Conservation (phyloP, 2,797 vertebrate genomes). For the Coranthus polyacanthus region DNA sequence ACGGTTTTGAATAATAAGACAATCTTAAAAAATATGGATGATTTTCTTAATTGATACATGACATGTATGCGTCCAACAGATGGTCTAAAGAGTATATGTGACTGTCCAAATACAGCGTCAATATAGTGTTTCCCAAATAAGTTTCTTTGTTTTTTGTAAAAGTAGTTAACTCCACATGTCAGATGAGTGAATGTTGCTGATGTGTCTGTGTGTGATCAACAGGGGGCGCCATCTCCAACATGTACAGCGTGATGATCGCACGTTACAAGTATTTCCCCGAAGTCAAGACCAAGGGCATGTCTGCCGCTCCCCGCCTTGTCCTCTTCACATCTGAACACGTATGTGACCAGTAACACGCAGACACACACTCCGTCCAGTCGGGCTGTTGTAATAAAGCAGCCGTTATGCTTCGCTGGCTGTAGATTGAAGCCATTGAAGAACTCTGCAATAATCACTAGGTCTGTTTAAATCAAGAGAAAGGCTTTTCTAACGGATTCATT, state of each 20-base stretch:
- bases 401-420: constrained; percentile 27
- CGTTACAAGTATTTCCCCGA: constrained; percentile 98
- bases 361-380: constrained; percentile 23
- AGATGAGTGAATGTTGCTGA: constrained; percentile 21
- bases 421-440: constrained; percentile 31
- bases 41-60: too few species aligned
- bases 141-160: too few species aligned
- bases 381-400: constrained; percentile 36
- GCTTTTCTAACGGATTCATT: constrained; percentile 22
- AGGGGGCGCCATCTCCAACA: constrained; percentile 99
- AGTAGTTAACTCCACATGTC: too few species aligned
- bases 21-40: too few species aligned
- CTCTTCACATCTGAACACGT: constrained; percentile 98
- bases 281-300: constrained; percentile 99
- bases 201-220: constrained; percentile 34
- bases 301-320: constrained; percentile 93
- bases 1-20: too few species aligned
- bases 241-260: constrained; percentile 99
- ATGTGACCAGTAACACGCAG: constrained; percentile 63
- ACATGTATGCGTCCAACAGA: too few species aligned
- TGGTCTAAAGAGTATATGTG: background rate
- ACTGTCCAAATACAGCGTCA: too few species aligned
- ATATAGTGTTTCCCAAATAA: too few species aligned
- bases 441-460: constrained; percentile 31
- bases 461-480: constrained; percentile 36